These are phyloP conservation scores for Melopsittacus undulatus DNA, from an alignment of 2,797 vertebrate genomes.

Conservation along the genomic window DNA sequence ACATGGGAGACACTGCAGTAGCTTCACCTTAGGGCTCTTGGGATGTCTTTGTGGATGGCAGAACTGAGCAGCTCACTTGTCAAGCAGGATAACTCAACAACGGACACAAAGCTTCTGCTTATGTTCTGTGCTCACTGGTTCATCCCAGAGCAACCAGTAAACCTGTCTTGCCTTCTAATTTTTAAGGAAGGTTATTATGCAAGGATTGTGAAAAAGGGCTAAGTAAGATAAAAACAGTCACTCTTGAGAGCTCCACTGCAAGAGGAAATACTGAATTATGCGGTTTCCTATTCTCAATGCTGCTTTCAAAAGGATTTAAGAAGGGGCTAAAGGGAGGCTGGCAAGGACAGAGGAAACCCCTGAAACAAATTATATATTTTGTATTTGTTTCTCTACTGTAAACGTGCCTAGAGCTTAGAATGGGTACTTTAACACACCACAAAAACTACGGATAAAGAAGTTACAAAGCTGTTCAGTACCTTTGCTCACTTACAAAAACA, in stretches of 20 bases:
- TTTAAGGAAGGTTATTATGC: not conserved
- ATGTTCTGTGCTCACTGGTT: not conserved
- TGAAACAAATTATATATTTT: not conserved
- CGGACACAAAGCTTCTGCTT: not conserved
- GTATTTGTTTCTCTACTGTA: not conserved
- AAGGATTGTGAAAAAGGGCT: not conserved
- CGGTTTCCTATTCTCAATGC: not conserved
- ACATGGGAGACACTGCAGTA: accelerated
- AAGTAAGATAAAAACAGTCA: not conserved
- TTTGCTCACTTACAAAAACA: not conserved
- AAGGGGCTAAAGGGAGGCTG: not conserved
- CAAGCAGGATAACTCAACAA: accelerated
- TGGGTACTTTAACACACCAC: not conserved
- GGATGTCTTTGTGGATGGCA: not conserved
- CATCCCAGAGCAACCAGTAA: not conserved
- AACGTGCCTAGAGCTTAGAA: not conserved
- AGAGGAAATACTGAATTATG: not conserved
- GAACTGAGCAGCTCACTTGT: not conserved
- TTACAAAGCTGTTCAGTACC: not conserved
- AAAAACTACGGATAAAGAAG: not conserved
- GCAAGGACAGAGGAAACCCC: not conserved
- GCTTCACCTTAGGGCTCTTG: not conserved
- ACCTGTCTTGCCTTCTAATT: not conserved
- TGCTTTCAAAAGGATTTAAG: not conserved
- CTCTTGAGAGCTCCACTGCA: not conserved